Evolutionary conservation across 2,888 invertebrate species (phyloP), one percentile per base, ranked within the genome.

Genomic region (Eumerus sabulonum): DNA sequence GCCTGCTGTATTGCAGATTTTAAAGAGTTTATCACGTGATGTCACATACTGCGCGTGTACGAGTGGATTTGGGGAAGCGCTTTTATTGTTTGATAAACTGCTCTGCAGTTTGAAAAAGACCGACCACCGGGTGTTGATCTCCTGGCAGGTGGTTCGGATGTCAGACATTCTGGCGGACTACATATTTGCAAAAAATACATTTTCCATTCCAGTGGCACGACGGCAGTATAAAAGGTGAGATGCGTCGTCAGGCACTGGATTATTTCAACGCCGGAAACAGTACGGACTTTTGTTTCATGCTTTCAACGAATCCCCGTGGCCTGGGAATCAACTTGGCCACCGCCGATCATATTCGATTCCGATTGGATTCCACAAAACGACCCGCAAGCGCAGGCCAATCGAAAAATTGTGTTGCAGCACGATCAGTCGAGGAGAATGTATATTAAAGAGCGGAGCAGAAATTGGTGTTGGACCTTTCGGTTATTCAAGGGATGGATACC

Each of bases 291-390:
- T 98, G 98, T 88, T 99, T 99, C 86, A 90, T 99, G 45, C 89
- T 99, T 44, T 99, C 99, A 0, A 99, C 99, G 0, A 91, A 98
- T 84, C 99, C 99, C 38, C 99, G 98, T 63, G 99, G 99, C 13
- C 91, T 99, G 77, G 99, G 99, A 76, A 98, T 99, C 82, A 99
- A 99, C 90, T 91, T 99, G 83, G 98, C 99, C 13, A 99, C 99
- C 1, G 99, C 99, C 0, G 99, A 98, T 99, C 83, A 99, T 99
- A 84, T 99, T 98, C 88, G 99, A 99, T 90, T 98, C 98, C 1
- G 99, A 99, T 90, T 99, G 99, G 99, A 99, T 99, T 91, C 99
- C 99, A 1, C 99, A 99, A 89, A 99, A 99, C 89, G 99, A 99
- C 90, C 90, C 99, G 70, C 99, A 99, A 90, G 99, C 99, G 45